Percentiles rank a stretch among this genome's conserved stretches.
Conservation (phyloP, 2,888 invertebrate genomes). For the Plagodis pulveraria region DNA sequence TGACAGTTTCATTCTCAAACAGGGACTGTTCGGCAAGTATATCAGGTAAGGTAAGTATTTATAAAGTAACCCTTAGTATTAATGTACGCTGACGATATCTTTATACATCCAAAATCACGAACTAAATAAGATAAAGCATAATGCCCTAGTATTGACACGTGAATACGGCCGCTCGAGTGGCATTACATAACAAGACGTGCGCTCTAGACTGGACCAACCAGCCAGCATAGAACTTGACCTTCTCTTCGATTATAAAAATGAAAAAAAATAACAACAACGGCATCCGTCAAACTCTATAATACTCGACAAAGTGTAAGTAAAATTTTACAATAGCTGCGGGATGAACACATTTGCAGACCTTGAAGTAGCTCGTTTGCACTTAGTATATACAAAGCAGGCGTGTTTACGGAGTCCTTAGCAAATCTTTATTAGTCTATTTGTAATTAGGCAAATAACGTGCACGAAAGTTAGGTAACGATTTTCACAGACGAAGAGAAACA, state of each 20-base stretch:
- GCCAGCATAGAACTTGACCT: slow-evolving; percentile 68
- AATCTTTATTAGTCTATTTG: slow-evolving; percentile 24
- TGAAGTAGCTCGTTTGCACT: slow-evolving; percentile 23
- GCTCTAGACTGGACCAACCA: slow-evolving; percentile 47
- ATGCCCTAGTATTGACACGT: slow-evolving; percentile 21
- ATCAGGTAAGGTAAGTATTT: no score
- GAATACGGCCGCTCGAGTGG: slow-evolving; percentile 20
- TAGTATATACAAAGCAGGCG: slow-evolving; percentile 11
- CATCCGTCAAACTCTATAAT: slow-evolving; percentile 2
- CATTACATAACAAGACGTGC: slow-evolving; percentile 61
- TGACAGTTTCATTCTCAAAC: no score
- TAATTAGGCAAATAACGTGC: slow-evolving; percentile 20
- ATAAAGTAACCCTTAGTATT: no score
- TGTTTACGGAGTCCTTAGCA: slow-evolving; percentile 20
- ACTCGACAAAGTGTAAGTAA: slow-evolving; percentile 12
- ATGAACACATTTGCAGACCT: slow-evolving; percentile 27
- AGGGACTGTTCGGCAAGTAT: no score
- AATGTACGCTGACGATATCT: no score
- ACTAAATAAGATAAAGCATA: slow-evolving; percentile 7
- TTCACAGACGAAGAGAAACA: slow-evolving; percentile 9
- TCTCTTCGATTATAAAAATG: slow-evolving; percentile 43
- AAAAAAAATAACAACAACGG: slow-evolving; percentile 11
- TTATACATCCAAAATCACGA: no score
- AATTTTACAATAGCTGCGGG: slow-evolving; percentile 8
- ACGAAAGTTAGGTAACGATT: slow-evolving; percentile 10